Percentiles rank a stretch among this genome's conserved stretches.
phyloP scores from a whole-genome alignment of 2,797 vertebrate genomes.

The Sciaenops ocellatus region DNA sequence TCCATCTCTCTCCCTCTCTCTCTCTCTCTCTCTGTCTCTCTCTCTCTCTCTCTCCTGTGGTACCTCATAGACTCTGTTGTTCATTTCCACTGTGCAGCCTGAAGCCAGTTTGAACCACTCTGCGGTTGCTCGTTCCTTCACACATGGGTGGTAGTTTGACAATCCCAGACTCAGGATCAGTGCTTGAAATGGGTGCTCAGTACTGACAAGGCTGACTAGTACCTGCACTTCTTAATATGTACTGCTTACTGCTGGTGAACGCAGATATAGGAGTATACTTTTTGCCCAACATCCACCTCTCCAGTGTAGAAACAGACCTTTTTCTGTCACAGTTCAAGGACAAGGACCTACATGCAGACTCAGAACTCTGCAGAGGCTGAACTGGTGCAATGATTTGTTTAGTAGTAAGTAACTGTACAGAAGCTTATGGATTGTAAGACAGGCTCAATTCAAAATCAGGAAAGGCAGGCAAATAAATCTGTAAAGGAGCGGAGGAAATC shows the following conservation, averaged over 20 bases:
- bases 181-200: neutral
- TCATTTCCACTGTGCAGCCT: slow-evolving; percentile 16
- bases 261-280: neutral
- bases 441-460: too few species aligned
- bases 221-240: neutral
- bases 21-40: neutral
- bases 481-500: too few species aligned
- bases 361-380: too few species aligned
- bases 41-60: neutral
- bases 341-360: too few species aligned
- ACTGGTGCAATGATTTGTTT: too few species aligned
- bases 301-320: too few species aligned
- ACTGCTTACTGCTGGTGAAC: neutral
- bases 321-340: too few species aligned
- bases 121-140: neutral
- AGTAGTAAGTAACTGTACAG: too few species aligned
- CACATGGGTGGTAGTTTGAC: neutral
- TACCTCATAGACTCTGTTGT: slow-evolving; percentile 9
- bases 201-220: neutral
- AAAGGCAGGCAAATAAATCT: too few species aligned
- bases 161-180: slow-evolving; percentile 9
- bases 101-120: slow-evolving; percentile 30
- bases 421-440: too few species aligned
- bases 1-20: neutral
- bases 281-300: neutral